Percentiles rank a stretch among this genome's conserved stretches.
phyloP scores from a whole-genome alignment of 2,888 invertebrate species.

The Patella caerulea region DNA sequence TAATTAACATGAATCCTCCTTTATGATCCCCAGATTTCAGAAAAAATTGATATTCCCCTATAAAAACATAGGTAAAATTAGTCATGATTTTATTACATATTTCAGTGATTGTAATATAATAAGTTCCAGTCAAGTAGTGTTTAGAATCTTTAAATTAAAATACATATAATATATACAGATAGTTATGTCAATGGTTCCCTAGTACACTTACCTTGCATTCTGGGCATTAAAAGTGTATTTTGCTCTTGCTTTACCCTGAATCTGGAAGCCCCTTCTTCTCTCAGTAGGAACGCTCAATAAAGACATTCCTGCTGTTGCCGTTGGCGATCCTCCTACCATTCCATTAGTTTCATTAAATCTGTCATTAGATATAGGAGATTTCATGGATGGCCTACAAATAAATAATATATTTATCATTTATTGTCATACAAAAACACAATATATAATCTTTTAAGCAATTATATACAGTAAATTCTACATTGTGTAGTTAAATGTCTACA shows the following conservation, averaged over 20 bases:
- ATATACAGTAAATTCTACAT: too few relatives aligned
- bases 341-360: constrained; percentile 83
- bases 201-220: constrained; percentile 75
- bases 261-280: constrained; percentile 73
- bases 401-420: not conserved
- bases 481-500: too few relatives aligned
- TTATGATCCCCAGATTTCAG: too few relatives aligned
- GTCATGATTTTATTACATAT: too few relatives aligned
- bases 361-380: constrained; percentile 91
- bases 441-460: too few relatives aligned
- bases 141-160: not conserved
- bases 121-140: not conserved
- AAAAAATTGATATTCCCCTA: too few relatives aligned
- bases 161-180: not conserved
- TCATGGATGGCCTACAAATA: constrained; percentile 72
- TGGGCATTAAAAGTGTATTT: constrained; percentile 91
- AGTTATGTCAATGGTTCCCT: not conserved
- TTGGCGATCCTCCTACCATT: constrained; percentile 16
- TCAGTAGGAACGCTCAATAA: constrained; percentile 55
- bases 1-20: too few relatives aligned
- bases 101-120: not conserved
- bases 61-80: too few relatives aligned
- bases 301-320: constrained; percentile 21
- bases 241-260: constrained; percentile 87
- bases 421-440: too few relatives aligned